phyloP scores from a whole-genome alignment of 2,113 vertebrate genomes.

The Sphaerodactylus townsendi region DNA sequence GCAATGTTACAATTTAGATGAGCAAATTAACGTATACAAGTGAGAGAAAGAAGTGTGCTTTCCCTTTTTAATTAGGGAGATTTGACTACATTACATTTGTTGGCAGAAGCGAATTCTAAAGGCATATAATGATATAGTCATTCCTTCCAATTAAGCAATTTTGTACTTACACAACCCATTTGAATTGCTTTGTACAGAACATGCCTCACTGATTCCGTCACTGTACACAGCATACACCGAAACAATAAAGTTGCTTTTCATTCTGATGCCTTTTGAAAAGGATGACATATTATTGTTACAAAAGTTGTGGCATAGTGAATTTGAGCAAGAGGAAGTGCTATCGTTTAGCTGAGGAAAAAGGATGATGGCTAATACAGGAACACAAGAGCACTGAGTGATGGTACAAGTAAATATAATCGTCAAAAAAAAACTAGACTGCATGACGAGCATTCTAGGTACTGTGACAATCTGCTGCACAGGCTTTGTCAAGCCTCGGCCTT shows the following conservation, averaged over 20 bases:
- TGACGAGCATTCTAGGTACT: too few relatives aligned
- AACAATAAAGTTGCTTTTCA: fast-evolving
- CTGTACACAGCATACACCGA: conserved; percentile 49
- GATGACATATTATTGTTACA: not conserved
- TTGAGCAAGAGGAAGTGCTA: fast-evolving
- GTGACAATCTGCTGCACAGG: too few relatives aligned
- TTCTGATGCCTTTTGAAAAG: conserved; percentile 7
- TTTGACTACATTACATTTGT: not conserved
- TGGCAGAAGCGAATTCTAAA: not conserved
- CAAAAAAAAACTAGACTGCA: too few relatives aligned
- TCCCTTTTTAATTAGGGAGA: not conserved
- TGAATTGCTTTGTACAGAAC: conserved; percentile 1
- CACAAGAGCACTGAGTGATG: not conserved
- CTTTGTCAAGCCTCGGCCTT: too few relatives aligned
- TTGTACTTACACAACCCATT: conserved; percentile 46
- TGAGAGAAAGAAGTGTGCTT: not conserved
- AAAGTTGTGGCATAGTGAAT: fast-evolving
- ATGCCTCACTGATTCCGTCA: not conserved
- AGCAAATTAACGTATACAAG: not conserved
- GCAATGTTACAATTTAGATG: not conserved
- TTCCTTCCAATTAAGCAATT: fast-evolving
- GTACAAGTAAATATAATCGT: too few relatives aligned
- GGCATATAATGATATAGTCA: not conserved
- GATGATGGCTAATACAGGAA: fast-evolving
- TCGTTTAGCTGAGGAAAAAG: fast-evolving